Evolutionary conservation across 2,113 vertebrate genomes (phyloP).

Genomic region (Piaya cayana): DNA sequence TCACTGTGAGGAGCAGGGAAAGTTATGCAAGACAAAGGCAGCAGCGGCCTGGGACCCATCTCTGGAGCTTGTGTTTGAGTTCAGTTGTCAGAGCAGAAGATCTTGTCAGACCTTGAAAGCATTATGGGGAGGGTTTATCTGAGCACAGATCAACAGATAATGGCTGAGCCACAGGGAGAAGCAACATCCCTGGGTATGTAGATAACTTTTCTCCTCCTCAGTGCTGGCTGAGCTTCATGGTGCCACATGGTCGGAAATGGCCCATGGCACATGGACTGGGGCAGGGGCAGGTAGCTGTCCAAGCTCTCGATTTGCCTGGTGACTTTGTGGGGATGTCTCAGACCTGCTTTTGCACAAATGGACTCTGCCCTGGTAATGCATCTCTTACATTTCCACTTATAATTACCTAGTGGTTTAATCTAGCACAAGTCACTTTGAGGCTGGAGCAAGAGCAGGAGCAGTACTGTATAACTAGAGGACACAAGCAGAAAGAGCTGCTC

Average conservation of each 20-base stretch:
- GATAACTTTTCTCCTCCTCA: background rate
- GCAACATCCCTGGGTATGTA: background rate
- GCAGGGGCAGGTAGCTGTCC: background rate
- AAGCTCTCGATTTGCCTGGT: fast-evolving
- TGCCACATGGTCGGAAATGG: background rate
- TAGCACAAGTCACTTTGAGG: background rate
- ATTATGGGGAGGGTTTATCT: background rate
- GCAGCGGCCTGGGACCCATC: fast-evolving
- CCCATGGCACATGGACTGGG: background rate
- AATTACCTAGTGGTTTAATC: background rate
- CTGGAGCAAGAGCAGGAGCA: background rate
- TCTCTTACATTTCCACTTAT: no score
- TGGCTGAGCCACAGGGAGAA: background rate
- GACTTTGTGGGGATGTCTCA: background rate
- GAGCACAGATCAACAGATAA: background rate
- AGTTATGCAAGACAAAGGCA: background rate
- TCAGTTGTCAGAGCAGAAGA: background rate
- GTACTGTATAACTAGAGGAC: fast-evolving
- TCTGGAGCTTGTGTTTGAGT: background rate
- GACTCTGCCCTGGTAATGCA: background rate
- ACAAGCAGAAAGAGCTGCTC: background rate
- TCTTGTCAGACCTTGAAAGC: no score
- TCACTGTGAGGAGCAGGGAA: background rate
- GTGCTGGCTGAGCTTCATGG: background rate
- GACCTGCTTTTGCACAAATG: background rate